Conservation (phyloP, 2,797 vertebrate species). For the Euphonia xanthogaster region DNA sequence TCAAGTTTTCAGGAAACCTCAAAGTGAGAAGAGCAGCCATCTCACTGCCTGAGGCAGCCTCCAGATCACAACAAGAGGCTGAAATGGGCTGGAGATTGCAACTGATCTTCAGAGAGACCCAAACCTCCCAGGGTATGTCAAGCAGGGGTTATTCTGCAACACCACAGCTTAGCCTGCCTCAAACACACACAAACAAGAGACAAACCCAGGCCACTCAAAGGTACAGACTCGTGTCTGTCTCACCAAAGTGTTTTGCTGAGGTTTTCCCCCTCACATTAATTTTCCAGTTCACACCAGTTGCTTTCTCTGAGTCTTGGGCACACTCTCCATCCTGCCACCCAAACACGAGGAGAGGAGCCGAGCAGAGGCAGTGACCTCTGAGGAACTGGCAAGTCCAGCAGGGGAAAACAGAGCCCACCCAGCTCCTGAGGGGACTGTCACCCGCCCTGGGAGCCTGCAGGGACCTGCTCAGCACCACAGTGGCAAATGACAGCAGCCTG, state of each 20-base stretch:
- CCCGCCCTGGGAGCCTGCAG: neutral
- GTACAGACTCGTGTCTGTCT: neutral
- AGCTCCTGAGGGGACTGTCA: neutral
- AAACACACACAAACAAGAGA: fast-evolving
- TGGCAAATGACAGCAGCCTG: neutral
- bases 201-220: neutral
- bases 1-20: neutral
- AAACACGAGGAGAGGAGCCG: neutral
- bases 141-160: neutral
- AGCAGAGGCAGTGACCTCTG: neutral
- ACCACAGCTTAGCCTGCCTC: neutral
- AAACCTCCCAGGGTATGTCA: neutral
- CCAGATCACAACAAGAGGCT: neutral
- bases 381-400: neutral
- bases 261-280: neutral
- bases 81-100: neutral
- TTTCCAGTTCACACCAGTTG: neutral
- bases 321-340: neutral
- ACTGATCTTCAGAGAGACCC: neutral
- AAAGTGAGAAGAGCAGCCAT: neutral
- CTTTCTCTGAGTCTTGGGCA: fast-evolving
- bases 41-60: neutral
- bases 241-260: neutral
- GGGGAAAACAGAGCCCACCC: neutral
- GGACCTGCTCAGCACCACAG: neutral